These are phyloP conservation scores for Apodemus agrarius DNA, from an alignment of 2,797 vertebrate genomes.

Conservation along the genomic window DNA sequence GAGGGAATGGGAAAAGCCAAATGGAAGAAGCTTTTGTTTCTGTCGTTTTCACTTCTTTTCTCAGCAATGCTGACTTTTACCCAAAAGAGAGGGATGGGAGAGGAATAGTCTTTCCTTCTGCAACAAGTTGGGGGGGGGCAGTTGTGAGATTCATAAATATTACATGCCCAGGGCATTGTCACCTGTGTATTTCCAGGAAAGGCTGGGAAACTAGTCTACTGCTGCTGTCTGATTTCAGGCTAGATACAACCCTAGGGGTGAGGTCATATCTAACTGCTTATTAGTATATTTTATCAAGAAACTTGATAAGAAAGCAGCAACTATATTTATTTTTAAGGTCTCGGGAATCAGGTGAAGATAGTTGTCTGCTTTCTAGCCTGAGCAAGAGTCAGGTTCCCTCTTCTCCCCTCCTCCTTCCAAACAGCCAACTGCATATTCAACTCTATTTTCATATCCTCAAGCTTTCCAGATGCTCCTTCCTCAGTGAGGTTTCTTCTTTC, in stretches of 20 bases:
- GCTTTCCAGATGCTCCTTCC: background rate
- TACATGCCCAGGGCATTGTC: conserved; percentile 91
- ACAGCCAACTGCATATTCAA: background rate
- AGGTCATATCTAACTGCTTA: conserved; percentile 1
- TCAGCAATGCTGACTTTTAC: conserved; percentile 80
- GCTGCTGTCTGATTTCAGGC: conserved; percentile 23
- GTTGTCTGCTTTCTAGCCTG: conserved; percentile 20
- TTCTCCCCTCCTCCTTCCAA: background rate
- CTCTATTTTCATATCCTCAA: background rate
- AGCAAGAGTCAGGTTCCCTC: background rate
- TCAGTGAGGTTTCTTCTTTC: background rate
- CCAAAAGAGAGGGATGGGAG: background rate
- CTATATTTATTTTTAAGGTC: conserved; percentile 6
- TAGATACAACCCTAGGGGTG: conserved; percentile 44
- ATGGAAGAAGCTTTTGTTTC: conserved; percentile 70
- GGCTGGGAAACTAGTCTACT: conserved; percentile 82
- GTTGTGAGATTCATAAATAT: conserved; percentile 97
- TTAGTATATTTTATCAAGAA: conserved; percentile 1
- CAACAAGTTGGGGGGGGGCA: conserved; percentile 87
- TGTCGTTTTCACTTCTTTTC: background rate
- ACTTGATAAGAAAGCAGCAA: background rate
- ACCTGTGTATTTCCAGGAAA: conserved; percentile 80
- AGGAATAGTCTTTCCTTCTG: conserved; percentile 80
- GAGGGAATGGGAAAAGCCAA: conserved; percentile 86
- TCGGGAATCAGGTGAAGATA: conserved; percentile 12